Conservation (phyloP, 2,888 invertebrate genomes). For the Apeira syringaria region DNA sequence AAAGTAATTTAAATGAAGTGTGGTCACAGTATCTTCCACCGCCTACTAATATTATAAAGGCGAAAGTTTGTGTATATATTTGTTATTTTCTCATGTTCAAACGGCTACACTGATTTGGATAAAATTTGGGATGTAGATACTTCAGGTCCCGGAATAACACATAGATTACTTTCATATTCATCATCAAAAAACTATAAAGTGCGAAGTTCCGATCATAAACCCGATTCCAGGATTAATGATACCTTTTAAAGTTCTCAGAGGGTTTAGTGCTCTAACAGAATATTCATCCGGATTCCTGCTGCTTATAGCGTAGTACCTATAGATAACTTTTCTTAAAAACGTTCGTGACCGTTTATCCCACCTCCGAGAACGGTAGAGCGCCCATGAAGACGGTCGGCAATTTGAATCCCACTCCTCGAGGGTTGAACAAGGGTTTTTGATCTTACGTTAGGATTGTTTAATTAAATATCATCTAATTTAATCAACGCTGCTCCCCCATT, state of each 20-base stretch:
- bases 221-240: too few relatives aligned
- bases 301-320: conserved; percentile 30
- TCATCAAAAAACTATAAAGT: too few relatives aligned
- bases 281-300: conserved; percentile 39
- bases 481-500: conserved; percentile 47
- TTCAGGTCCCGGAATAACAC: too few relatives aligned
- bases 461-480: conserved; percentile 54
- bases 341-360: conserved; percentile 43
- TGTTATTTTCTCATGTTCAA: too few relatives aligned
- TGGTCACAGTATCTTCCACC: too few relatives aligned
- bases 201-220: too few relatives aligned
- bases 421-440: conserved; percentile 50
- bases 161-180: too few relatives aligned
- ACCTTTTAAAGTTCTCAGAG: conserved; percentile 14
- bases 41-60: too few relatives aligned
- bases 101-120: too few relatives aligned
- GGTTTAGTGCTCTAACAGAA: conserved; percentile 28
- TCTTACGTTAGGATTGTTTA: conserved; percentile 56
- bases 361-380: conserved; percentile 35
- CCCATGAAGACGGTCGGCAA: conserved; percentile 49
- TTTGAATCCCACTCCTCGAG: conserved; percentile 49
- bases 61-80: too few relatives aligned
- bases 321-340: conserved; percentile 40
- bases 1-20: too few relatives aligned
- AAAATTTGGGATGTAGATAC: too few relatives aligned